phyloP scores from a whole-genome alignment of 2,888 invertebrate species.

The Ceramica pisi region DNA sequence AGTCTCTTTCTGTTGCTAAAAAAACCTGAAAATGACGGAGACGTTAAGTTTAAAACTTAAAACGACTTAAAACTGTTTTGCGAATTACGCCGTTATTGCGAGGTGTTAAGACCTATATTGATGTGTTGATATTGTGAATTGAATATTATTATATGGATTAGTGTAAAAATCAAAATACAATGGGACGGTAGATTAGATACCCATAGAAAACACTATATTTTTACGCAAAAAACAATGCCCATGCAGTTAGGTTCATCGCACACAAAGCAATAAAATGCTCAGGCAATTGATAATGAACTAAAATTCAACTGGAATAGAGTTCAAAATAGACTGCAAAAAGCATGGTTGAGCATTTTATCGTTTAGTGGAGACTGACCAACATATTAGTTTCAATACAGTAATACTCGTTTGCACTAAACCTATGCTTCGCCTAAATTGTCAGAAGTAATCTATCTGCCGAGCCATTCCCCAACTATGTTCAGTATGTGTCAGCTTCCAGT shows the following conservation, averaged over 20 bases:
- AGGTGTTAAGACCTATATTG: constrained; percentile 13
- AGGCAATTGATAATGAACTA: neutral
- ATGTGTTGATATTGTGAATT: constrained; percentile 35
- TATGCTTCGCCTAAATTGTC: neutral
- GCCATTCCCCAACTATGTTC: no score
- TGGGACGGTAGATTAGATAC: neutral
- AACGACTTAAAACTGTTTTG: neutral
- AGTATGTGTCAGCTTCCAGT: no score
- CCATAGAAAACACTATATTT: constrained; percentile 1
- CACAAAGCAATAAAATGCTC: neutral
- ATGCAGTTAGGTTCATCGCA: neutral
- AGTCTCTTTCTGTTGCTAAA: neutral
- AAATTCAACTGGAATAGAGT: neutral
- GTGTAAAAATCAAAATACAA: constrained; percentile 5
- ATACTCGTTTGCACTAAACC: neutral
- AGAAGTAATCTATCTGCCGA: no score
- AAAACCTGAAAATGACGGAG: neutral
- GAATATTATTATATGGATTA: neutral
- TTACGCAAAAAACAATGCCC: constrained; percentile 4
- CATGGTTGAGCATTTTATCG: neutral
- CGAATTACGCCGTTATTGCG: neutral
- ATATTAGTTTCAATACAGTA: neutral
- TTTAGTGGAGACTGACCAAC: neutral
- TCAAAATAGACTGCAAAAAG: neutral
- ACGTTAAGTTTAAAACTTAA: neutral